A percentile compares a stretch with the other conserved stretches of the same genome.
Conservation (phyloP, 2,113 vertebrate species). For the Pelmatolapia mariae region DNA sequence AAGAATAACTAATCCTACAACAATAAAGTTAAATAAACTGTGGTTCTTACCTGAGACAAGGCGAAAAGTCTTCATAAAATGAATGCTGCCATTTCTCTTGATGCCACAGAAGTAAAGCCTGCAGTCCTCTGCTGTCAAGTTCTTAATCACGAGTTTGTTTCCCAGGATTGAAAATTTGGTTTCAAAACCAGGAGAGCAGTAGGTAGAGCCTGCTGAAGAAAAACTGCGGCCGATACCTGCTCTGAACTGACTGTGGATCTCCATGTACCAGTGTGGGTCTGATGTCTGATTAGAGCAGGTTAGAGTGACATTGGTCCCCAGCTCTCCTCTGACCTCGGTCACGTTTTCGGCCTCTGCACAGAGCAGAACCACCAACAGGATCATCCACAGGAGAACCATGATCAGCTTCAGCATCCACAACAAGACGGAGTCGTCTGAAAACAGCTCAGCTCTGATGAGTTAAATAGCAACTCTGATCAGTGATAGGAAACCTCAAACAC, state of each 20-base stretch:
- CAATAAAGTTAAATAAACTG: not conserved
- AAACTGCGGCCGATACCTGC: no score
- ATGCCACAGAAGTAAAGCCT: not conserved
- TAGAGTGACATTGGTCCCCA: no score
- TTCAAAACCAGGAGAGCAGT: fast-evolving
- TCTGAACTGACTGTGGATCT: no score
- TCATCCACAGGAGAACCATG: no score
- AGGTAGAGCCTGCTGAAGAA: no score
- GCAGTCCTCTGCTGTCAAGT: not conserved
- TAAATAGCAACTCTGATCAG: not conserved
- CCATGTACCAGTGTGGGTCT: no score
- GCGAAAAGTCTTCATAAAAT: fast-evolving
- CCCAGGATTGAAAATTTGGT: not conserved
- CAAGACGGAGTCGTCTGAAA: fast-evolving
- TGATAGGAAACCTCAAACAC: not conserved
- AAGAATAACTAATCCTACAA: not conserved
- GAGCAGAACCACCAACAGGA: no score
- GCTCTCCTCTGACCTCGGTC: no score
- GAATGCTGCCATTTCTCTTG: fast-evolving
- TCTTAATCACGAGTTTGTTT: fast-evolving
- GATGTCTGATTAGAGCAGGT: no score
- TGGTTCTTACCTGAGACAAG: not conserved
- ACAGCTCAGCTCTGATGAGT: fast-evolving
- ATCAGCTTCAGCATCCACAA: not conserved
- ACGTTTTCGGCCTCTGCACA: no score